A percentile compares a stretch with the other conserved stretches of the same genome.
phyloP scores from a whole-genome alignment of 30 jellyfish, hydroid and myxozoan genomes.

The Aurelia sp. region DNA sequence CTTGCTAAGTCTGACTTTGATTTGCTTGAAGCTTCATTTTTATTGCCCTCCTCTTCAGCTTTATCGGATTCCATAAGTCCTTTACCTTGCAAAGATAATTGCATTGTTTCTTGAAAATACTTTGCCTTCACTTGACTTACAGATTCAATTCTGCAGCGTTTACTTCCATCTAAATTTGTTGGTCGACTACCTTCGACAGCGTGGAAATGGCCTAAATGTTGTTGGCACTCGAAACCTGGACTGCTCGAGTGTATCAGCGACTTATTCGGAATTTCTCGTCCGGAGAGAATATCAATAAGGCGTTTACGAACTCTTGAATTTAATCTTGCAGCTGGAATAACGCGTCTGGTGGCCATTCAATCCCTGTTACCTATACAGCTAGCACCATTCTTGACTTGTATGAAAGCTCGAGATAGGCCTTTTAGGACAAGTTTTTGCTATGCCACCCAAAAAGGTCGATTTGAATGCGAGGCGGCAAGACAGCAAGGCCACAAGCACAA shows the following conservation, averaged over 20 bases:
- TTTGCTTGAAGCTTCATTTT: background rate
- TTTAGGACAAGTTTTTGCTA: too few relatives aligned
- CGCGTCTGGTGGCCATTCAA: conserved; percentile 8
- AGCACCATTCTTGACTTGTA: too few relatives aligned
- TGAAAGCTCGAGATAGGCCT: too few relatives aligned
- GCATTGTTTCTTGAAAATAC: background rate
- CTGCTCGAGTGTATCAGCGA: background rate
- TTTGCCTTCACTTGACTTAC: background rate
- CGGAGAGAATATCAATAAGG: conserved; percentile 31
- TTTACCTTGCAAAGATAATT: background rate
- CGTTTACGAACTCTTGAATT: conserved; percentile 22
- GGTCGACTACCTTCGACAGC: background rate
- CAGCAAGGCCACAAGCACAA: too few relatives aligned
- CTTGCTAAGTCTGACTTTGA: background rate
- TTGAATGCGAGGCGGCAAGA: too few relatives aligned
- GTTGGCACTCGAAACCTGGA: conserved; percentile 7
- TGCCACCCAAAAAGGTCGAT: too few relatives aligned
- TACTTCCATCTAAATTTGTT: background rate
- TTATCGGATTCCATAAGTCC: background rate
- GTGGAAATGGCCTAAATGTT: background rate
- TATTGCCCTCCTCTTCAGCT: background rate
- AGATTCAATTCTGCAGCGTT: background rate
- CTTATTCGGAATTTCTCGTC: background rate
- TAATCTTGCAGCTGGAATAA: conserved; percentile 27
- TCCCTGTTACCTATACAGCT: too few relatives aligned